phyloP scores from a whole-genome alignment of 2,888 invertebrate species.

The Eurois occulta region DNA sequence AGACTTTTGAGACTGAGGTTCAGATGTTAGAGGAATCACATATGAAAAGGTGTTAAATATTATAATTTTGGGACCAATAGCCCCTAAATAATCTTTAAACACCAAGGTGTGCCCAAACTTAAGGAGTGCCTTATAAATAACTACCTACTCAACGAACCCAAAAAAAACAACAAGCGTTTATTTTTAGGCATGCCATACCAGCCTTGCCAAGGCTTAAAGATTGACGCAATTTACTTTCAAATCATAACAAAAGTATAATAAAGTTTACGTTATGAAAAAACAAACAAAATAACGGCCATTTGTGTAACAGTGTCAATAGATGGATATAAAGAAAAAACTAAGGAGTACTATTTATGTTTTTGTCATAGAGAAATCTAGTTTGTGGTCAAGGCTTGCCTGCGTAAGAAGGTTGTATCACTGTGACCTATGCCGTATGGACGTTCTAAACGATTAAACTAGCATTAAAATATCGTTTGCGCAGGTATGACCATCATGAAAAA shows the following conservation, averaged over 20 bases:
- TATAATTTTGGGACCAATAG: not conserved
- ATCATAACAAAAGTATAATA: slow-evolving; percentile 38
- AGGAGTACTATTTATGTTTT: slow-evolving; percentile 17
- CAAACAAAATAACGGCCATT: slow-evolving; percentile 13
- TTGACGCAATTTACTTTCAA: slow-evolving; percentile 54
- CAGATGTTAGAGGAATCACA: not conserved
- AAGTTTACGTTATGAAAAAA: slow-evolving; percentile 19
- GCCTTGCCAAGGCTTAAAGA: slow-evolving; percentile 25
- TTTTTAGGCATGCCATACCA: slow-evolving; percentile 38
- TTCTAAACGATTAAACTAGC: slow-evolving; percentile 50
- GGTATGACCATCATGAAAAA: slow-evolving; percentile 1
- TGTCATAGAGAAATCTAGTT: slow-evolving; percentile 54
- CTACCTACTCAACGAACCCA: not conserved
- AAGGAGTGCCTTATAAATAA: slow-evolving; percentile 11
- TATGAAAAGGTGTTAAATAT: not conserved
- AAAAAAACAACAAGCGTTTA: slow-evolving; percentile 29
- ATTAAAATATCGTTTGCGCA: slow-evolving; percentile 31
- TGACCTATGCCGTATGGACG: slow-evolving; percentile 26
- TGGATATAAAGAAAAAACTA: slow-evolving; percentile 7
- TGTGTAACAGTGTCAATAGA: slow-evolving; percentile 21
- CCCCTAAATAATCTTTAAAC: not conserved
- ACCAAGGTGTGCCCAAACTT: too few relatives aligned
- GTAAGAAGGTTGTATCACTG: slow-evolving; percentile 21
- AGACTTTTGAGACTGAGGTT: not conserved
- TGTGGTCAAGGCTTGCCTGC: slow-evolving; percentile 45